Conservation (phyloP, 2,888 invertebrate genomes). For the Erebia palarica region DNA sequence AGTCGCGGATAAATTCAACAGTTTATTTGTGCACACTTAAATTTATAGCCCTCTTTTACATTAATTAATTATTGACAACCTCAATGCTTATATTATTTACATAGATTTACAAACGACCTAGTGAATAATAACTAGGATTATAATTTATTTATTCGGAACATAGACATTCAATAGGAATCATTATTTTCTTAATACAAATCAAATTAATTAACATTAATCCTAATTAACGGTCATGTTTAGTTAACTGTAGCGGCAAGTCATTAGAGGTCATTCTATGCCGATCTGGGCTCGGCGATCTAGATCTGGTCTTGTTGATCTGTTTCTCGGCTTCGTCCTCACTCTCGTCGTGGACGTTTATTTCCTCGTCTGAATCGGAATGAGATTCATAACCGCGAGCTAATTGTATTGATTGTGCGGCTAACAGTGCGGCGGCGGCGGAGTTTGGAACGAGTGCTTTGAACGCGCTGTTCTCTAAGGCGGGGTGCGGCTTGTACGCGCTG, state of each 20-base stretch:
- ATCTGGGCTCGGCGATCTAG: slow-evolving; percentile 75
- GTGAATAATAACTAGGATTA: slow-evolving; percentile 51
- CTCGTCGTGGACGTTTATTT: slow-evolving; percentile 93
- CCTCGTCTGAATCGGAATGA: slow-evolving; percentile 86
- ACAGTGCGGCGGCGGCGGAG: slow-evolving; percentile 83
- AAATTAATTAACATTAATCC: slow-evolving; percentile 54
- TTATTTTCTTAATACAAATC: slow-evolving; percentile 61
- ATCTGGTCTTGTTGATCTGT: slow-evolving; percentile 66
- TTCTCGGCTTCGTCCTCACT: slow-evolving; percentile 84
- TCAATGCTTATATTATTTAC: slow-evolving; percentile 70
- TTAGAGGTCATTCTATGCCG: slow-evolving; percentile 57
- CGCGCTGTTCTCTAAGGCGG: slow-evolving; percentile 90
- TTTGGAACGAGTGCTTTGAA: slow-evolving; percentile 90
- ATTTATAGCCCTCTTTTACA: slow-evolving; percentile 57
- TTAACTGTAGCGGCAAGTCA: slow-evolving; percentile 86
- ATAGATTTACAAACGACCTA: slow-evolving; percentile 69
- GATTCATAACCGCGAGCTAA: slow-evolving; percentile 76
- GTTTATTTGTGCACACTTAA: slow-evolving; percentile 66
- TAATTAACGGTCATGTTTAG: slow-evolving; percentile 86
- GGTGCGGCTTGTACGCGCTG: slow-evolving; percentile 69
- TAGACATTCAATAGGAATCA: slow-evolving; percentile 64
- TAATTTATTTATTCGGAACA: slow-evolving; percentile 63
- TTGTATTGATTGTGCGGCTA: slow-evolving; percentile 77
- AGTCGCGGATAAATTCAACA: slow-evolving; percentile 41
- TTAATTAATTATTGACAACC: slow-evolving; percentile 59